phyloP scores from a whole-genome alignment of 2,888 invertebrate genomes.

The Eristalis intricaria region DNA sequence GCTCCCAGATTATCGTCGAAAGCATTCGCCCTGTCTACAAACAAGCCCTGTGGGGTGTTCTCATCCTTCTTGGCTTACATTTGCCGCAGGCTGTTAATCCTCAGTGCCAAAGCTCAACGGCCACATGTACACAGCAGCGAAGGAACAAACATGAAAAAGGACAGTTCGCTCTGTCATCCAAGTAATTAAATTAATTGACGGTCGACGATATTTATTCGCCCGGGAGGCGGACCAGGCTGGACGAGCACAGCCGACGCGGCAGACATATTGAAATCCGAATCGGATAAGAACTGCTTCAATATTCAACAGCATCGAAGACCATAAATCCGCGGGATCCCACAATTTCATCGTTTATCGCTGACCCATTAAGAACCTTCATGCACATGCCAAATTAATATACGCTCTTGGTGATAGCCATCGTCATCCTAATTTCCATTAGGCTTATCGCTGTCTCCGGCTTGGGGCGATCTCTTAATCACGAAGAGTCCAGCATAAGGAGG shows the following conservation, averaged over 20 bases:
- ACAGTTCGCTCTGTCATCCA: conserved; percentile 6
- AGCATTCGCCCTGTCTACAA: not conserved
- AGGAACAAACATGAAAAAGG: not conserved
- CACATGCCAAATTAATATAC: conserved; percentile 21
- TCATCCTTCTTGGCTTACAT: not conserved
- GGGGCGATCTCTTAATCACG: conserved; percentile 25
- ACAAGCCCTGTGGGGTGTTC: not conserved
- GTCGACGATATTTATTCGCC: not conserved
- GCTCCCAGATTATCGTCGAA: not conserved
- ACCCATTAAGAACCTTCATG: conserved; percentile 23
- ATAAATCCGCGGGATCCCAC: conserved; percentile 19
- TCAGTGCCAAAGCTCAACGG: not conserved
- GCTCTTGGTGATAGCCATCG: conserved; percentile 18
- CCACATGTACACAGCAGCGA: not conserved
- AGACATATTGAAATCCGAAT: not conserved
- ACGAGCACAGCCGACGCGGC: not conserved
- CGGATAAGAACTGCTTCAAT: conserved; percentile 3
- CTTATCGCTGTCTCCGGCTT: conserved; percentile 18
- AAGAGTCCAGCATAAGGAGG: not conserved
- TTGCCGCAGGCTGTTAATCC: not conserved
- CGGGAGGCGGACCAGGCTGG: no score
- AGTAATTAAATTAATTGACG: conserved; percentile 25
- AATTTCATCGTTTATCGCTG: conserved; percentile 48
- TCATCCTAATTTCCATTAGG: conserved; percentile 53
- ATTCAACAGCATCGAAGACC: not conserved